Evolutionary conservation across 2,797 vertebrate genomes (phyloP).

Genomic region (Peromyscus melanophrys): DNA sequence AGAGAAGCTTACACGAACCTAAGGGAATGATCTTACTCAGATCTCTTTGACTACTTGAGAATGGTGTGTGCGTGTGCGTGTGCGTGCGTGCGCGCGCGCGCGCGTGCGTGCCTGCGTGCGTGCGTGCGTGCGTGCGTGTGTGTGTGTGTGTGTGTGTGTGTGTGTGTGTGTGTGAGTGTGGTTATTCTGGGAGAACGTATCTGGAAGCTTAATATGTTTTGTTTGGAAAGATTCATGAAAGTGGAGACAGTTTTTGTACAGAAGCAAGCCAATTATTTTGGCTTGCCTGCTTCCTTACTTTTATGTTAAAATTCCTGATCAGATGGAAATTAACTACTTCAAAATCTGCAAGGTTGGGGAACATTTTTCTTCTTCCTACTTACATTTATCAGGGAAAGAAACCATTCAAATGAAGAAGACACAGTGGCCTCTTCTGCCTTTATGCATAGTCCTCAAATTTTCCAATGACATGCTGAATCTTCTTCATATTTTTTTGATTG

Average conservation of each 20-base stretch:
- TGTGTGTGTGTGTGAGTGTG: neutral
- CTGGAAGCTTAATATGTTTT: neutral
- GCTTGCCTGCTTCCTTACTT: neutral
- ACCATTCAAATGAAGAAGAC: neutral
- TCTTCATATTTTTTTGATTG: neutral
- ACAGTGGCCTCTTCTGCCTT: neutral
- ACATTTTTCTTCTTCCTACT: neutral
- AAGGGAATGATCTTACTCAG: slow-evolving; percentile 29
- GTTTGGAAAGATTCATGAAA: neutral
- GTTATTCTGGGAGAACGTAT: neutral
- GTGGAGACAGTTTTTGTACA: slow-evolving; percentile 3
- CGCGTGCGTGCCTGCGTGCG: too few relatives aligned
- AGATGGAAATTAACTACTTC: slow-evolving; percentile 51
- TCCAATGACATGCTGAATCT: neutral
- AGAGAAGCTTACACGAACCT: slow-evolving; percentile 25
- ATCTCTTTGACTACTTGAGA: neutral
- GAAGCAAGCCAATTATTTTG: slow-evolving; percentile 64
- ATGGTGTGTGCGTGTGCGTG: neutral
- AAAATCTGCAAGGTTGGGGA: neutral
- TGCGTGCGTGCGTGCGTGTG: neutral
- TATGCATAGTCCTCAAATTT: neutral
- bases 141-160: neutral
- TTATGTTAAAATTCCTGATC: slow-evolving; percentile 28
- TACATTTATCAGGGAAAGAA: neutral
- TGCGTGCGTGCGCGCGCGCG: too few relatives aligned